Base-by-base conservation (phyloP, 2,113 vertebrate species). In the Ameiurus melas region DNA sequence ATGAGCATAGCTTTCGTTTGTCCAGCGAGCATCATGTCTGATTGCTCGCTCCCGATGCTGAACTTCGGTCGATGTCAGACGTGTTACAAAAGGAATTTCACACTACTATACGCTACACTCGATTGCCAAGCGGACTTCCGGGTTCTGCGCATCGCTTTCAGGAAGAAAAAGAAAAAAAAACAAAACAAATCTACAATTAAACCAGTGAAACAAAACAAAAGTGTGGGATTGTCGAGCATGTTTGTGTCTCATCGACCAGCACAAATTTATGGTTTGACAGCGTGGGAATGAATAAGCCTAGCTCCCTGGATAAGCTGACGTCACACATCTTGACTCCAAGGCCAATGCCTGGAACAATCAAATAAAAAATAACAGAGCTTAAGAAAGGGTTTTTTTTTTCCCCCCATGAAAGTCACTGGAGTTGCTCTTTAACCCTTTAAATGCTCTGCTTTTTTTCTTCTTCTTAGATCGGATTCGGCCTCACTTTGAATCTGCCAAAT, bases 371-470 rank as follows among this genome's bases (percentile, higher is more conserved):
- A 36, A 71, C 8, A 1, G 4, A 39, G 7, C 71, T 75, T 43
- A 20, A 7, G 7, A 73, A 47, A 0, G 43, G 0, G 1, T 39
- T 73, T 77, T 43, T 27, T 39, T 47, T 51, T n/a, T n/a, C n/a
- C n/a, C n/a, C n/a, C 5, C 4, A 53, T 55, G 25, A 79, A 79
- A 55, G 43, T 79, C 47, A 30, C 13, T 17, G 30, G 47, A 79
- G 77, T 55, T 79, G 47, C 77, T 79, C 27, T 79, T 53, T 79
- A 55, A 79, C 47, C 73, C 27, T 77, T 47, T n/a, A 12, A 85
- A 19, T 77, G 10, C 43, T 43, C 36, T 12, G 10, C 36, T 51
- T 25, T 5, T 14, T 77, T 14, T n/a, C n/a, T n/a, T n/a, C n/a
- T 77, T 27, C 13, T 77, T 51, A 51, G 77, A 79, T 19, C 30